phyloP scores from a whole-genome alignment of 2,888 invertebrate species.

The Harpagoxenus sublaevis region DNA sequence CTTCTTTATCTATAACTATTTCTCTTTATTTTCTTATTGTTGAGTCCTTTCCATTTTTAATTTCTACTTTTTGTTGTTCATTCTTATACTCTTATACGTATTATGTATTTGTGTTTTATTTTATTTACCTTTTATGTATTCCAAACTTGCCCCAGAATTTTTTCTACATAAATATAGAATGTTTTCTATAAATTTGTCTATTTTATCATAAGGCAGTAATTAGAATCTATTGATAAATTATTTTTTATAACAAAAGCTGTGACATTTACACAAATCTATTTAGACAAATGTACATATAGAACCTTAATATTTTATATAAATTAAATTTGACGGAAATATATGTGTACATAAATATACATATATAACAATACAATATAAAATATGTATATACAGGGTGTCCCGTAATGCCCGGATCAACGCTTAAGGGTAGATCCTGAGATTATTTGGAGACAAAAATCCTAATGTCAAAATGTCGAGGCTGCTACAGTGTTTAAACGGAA shows the following conservation, averaged over 20 bases:
- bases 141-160: not conserved
- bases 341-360: no score
- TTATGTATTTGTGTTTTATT: not conserved
- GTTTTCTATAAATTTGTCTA: not conserved
- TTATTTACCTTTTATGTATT: not conserved
- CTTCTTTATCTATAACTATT: slow-evolving; percentile 15
- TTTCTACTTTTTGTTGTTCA: not conserved
- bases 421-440: no score
- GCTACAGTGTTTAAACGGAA: no score
- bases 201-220: not conserved
- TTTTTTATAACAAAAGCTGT: not conserved
- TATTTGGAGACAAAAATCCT: no score
- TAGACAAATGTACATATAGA: no score
- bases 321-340: no score
- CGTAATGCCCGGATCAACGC: no score
- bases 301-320: no score
- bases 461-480: no score
- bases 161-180: not conserved
- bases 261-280: not conserved
- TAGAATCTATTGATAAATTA: not conserved
- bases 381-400: no score
- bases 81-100: not conserved
- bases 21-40: not conserved
- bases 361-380: no score
- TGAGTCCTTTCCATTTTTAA: not conserved